Percentiles rank a stretch among this genome's conserved stretches.
phyloP scores from a whole-genome alignment of 2,797 vertebrate species.

The Pteronotus mesoamericanus region DNA sequence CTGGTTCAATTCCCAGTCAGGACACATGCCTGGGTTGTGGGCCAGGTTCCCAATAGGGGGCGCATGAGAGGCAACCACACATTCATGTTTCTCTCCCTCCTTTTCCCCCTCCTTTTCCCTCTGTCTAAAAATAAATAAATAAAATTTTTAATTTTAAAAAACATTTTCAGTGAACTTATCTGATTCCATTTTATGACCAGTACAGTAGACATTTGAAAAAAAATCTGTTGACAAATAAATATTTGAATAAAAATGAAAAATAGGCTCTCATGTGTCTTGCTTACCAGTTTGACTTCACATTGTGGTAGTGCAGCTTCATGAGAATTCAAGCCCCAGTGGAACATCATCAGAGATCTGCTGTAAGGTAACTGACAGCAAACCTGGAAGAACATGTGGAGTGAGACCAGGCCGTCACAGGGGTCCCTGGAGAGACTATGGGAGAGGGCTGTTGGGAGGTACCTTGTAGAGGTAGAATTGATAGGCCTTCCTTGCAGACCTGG shows the following conservation, averaged over 20 bases:
- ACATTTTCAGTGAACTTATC: not conserved
- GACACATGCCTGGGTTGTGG: too few relatives aligned
- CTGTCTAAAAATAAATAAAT: too few relatives aligned
- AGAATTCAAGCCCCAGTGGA: not conserved
- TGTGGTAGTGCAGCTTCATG: not conserved
- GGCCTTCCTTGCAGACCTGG: not conserved
- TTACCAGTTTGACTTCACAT: not conserved
- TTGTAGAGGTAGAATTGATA: not conserved
- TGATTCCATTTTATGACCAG: constrained; percentile 5
- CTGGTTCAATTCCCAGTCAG: too few relatives aligned
- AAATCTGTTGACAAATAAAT: not conserved
- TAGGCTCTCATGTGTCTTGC: not conserved
- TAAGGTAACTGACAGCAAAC: not conserved
- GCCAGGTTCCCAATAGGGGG: too few relatives aligned
- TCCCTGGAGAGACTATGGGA: not conserved
- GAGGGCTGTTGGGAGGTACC: not conserved
- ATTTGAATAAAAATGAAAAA: constrained; percentile 30
- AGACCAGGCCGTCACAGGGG: not conserved
- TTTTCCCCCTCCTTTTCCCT: too few relatives aligned
- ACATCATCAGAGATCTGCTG: not conserved
- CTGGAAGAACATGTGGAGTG: not conserved
- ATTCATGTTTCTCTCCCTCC: too few relatives aligned
- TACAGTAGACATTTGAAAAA: not conserved
- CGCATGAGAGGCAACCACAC: too few relatives aligned
- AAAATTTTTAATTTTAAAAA: too few relatives aligned